Evolutionary conservation across 2,797 vertebrate genomes (phyloP).

Genomic region (Bryconaethiops microstoma): DNA sequence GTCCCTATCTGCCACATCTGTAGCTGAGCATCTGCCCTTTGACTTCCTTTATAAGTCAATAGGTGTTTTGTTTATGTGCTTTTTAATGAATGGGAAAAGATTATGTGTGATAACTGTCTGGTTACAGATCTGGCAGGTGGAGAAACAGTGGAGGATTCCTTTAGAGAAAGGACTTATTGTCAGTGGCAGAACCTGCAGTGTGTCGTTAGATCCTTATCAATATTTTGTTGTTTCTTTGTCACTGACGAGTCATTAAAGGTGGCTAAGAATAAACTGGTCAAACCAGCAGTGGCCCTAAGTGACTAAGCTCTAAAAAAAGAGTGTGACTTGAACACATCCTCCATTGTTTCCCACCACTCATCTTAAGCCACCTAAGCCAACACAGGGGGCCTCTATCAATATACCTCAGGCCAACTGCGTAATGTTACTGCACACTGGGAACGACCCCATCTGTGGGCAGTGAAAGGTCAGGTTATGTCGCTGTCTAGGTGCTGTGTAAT

Average conservation of each 20-base stretch:
- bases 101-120: neutral
- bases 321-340: slow-evolving; percentile 24
- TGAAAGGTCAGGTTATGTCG: neutral
- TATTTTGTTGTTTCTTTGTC: neutral
- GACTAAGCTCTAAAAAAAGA: slow-evolving; percentile 25
- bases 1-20: neutral
- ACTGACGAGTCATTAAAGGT: neutral
- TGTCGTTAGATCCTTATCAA: slow-evolving; percentile 3
- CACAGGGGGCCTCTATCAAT: neutral
- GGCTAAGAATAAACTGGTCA: slow-evolving; percentile 16
- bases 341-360: slow-evolving; percentile 21
- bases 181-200: neutral
- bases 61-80: neutral
- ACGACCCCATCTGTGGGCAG: neutral
- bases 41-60: neutral
- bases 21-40: neutral
- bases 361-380: slow-evolving; percentile 6
- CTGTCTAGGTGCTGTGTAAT: neutral
- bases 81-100: neutral
- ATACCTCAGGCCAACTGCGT: neutral
- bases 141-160: neutral
- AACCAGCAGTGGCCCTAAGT: slow-evolving; percentile 17
- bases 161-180: neutral
- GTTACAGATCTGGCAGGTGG: neutral
- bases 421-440: neutral